Conservation (phyloP, 2,113 vertebrate species). For the Psophia crepitans region DNA sequence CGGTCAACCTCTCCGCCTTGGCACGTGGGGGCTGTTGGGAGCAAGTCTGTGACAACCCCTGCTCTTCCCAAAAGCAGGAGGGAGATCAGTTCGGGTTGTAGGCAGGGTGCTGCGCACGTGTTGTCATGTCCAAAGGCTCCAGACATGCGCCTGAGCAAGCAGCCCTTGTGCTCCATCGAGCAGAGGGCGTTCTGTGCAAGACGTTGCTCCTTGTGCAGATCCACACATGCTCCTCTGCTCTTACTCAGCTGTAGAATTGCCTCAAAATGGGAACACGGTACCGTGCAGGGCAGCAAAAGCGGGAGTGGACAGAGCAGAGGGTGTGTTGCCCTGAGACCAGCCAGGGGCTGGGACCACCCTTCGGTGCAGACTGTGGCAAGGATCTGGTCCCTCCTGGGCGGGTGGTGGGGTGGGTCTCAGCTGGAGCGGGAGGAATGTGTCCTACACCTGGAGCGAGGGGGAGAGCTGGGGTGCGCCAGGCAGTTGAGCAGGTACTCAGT, state of each 20-base stretch:
- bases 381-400: background rate
- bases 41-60: background rate
- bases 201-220: rapidly evolving
- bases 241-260: background rate
- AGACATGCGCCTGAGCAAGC: background rate
- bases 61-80: background rate
- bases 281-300: too few relatives aligned
- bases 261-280: rapidly evolving
- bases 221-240: rapidly evolving
- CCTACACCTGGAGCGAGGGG: background rate
- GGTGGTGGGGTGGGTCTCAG: rapidly evolving
- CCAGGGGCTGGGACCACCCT: background rate
- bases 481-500: background rate
- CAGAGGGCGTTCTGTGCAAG: background rate
- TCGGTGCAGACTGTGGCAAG: background rate
- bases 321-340: background rate
- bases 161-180: rapidly evolving
- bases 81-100: background rate
- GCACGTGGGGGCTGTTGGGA: background rate
- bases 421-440: background rate
- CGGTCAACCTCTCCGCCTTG: background rate
- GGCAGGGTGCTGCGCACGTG: background rate
- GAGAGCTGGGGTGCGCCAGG: background rate
- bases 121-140: background rate
- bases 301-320: rapidly evolving